Percentiles rank a stretch among this genome's conserved stretches.
phyloP scores from a whole-genome alignment of 2,113 vertebrate species.

The Formicarius rufipectus region DNA sequence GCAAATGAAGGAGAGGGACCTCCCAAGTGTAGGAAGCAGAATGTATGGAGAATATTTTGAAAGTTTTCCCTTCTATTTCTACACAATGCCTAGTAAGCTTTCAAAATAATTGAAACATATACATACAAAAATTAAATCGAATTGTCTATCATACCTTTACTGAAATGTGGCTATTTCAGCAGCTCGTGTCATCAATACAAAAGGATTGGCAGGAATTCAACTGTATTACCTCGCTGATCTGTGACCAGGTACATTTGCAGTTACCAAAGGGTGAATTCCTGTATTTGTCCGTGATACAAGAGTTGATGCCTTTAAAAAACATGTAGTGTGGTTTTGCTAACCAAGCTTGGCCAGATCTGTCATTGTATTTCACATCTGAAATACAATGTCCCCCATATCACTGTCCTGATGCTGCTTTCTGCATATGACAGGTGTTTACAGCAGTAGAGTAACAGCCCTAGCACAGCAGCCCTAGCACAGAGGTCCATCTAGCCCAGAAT shows the following conservation, averaged over 20 bases:
- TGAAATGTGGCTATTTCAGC: neutral
- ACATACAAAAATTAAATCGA: neutral
- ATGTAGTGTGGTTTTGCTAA: neutral
- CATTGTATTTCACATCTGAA: neutral
- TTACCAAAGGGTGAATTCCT: neutral
- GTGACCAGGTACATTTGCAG: neutral
- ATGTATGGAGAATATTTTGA: neutral
- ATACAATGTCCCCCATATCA: neutral
- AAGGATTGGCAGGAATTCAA: neutral
- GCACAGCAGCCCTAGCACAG: neutral
- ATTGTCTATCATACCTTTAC: accelerated
- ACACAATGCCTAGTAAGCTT: neutral
- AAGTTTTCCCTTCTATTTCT: neutral
- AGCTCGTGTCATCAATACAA: neutral
- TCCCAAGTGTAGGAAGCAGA: neutral
- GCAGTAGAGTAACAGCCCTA: neutral
- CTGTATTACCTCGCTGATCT: neutral
- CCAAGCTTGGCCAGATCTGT: neutral
- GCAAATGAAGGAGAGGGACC: neutral
- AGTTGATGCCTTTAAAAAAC: neutral
- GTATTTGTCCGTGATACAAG: neutral
- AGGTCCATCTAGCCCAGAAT: neutral
- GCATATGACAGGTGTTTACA: neutral
- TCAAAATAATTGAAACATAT: neutral
- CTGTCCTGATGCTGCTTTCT: neutral